Percentiles rank a stretch among this genome's conserved stretches.
Conservation (phyloP, 2,888 invertebrate genomes). For the Leptopilina myrica region DNA sequence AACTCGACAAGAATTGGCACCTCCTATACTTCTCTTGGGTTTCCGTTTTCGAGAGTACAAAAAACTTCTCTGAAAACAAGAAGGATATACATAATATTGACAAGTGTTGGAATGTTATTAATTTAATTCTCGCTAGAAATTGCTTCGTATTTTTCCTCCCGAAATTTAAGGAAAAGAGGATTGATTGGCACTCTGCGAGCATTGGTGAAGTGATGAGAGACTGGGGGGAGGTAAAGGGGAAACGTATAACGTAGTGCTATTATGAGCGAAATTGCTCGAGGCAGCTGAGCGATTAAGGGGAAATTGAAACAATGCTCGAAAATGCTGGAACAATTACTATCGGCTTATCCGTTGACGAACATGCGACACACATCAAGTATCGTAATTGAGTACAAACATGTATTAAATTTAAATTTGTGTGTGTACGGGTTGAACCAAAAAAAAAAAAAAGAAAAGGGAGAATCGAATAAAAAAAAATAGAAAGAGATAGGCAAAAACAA, state of each 20-base stretch:
- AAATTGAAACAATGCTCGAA: slow-evolving; percentile 55
- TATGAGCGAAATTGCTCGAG: slow-evolving; percentile 52
- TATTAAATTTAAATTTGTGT: background rate
- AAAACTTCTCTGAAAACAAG: background rate
- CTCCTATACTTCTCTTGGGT: slow-evolving; percentile 45
- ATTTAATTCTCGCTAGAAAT: too few relatives aligned
- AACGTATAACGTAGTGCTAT: slow-evolving; percentile 41
- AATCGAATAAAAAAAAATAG: background rate
- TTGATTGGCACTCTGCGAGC: background rate
- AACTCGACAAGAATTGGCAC: slow-evolving; percentile 52
- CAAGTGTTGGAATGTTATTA: too few relatives aligned
- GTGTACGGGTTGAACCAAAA: background rate
- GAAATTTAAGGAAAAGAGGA: too few relatives aligned
- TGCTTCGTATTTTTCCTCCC: too few relatives aligned
- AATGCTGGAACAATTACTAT: slow-evolving; percentile 47
- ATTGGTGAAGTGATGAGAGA: background rate
- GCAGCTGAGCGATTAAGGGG: slow-evolving; percentile 39
- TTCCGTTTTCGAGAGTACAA: too few relatives aligned
- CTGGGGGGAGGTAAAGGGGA: background rate
- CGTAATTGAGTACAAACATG: slow-evolving; percentile 17
- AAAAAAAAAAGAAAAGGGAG: too few relatives aligned
- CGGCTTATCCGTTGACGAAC: slow-evolving; percentile 43
- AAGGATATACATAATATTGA: too few relatives aligned
- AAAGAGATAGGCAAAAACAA: slow-evolving; percentile 1
- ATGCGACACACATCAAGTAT: slow-evolving; percentile 14